A percentile compares a stretch with the other conserved stretches of the same genome.
Evolutionary conservation across 2,888 invertebrate species (phyloP).

Genomic region (Glyphotaelius pellucidus): DNA sequence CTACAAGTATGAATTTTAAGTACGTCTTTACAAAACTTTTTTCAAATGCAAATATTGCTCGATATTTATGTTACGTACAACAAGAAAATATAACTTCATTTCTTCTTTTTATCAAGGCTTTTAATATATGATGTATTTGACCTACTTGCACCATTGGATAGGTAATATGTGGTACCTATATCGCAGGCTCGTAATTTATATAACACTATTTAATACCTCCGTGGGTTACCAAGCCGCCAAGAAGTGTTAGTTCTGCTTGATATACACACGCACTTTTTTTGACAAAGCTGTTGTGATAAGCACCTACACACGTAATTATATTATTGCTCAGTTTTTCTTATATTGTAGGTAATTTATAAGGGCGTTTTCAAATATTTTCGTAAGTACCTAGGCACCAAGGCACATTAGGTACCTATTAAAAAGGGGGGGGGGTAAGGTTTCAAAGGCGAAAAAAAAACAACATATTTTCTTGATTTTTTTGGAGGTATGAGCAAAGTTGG

Average conservation of each 20-base stretch:
- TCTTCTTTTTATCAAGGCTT: too few relatives aligned
- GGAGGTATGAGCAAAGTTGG: too few relatives aligned
- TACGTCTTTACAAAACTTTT: too few relatives aligned
- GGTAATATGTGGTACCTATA: neutral
- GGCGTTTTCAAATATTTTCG: neutral
- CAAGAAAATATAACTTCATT: too few relatives aligned
- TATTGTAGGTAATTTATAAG: neutral
- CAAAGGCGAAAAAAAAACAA: too few relatives aligned
- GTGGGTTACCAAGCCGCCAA: neutral
- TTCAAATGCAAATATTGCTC: too few relatives aligned
- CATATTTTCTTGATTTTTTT: too few relatives aligned
- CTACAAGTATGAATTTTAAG: too few relatives aligned
- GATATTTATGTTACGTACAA: too few relatives aligned
- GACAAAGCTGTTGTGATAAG: neutral
- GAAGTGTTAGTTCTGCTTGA: neutral
- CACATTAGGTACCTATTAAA: neutral
- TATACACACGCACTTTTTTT: neutral
- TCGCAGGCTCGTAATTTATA: neutral
- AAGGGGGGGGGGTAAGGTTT: too few relatives aligned
- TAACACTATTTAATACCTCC: neutral
- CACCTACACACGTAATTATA: neutral
- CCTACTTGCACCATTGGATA: too few relatives aligned
- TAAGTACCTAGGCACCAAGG: neutral
- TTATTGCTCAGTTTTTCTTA: neutral
- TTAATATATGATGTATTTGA: too few relatives aligned